Percentiles rank a stretch among this genome's conserved stretches.
These are phyloP conservation scores for Pangasius mekongensis DNA, from an alignment of 2,797 vertebrate species.

Conservation along the genomic window DNA sequence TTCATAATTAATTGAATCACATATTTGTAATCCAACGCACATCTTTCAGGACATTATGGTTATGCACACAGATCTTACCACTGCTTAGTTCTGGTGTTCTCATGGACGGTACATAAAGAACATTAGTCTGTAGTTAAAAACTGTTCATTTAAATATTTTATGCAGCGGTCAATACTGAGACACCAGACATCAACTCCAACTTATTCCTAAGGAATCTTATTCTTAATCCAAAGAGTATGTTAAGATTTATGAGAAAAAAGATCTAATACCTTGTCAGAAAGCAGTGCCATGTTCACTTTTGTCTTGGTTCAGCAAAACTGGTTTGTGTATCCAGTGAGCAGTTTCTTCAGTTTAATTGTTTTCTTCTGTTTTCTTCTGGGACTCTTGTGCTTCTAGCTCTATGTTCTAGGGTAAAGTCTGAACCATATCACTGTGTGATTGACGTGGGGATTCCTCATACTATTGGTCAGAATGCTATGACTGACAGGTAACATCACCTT, in stretches of 20 bases:
- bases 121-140: not conserved
- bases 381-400: conserved; percentile 1
- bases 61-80: not conserved
- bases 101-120: not conserved
- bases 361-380: conserved; percentile 17
- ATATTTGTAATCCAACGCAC: not conserved
- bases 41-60: not conserved
- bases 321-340: conserved; percentile 17
- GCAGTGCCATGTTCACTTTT: conserved; percentile 36
- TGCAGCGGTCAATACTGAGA: not conserved
- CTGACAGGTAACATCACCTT: conserved; percentile 23
- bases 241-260: not conserved
- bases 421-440: conserved; percentile 38
- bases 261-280: conserved; percentile 47
- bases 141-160: not conserved
- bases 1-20: not conserved
- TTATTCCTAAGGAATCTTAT: not conserved
- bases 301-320: not conserved
- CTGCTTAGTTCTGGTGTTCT: too few relatives aligned
- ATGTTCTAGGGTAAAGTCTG: conserved; percentile 51
- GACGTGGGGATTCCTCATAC: conserved; percentile 2
- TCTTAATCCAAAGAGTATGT: not conserved
- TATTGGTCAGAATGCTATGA: conserved; percentile 31
- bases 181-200: not conserved
- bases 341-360: not conserved